phyloP scores from a whole-genome alignment of 2,113 vertebrate species.

The Dunckerocampus dactyliophorus region DNA sequence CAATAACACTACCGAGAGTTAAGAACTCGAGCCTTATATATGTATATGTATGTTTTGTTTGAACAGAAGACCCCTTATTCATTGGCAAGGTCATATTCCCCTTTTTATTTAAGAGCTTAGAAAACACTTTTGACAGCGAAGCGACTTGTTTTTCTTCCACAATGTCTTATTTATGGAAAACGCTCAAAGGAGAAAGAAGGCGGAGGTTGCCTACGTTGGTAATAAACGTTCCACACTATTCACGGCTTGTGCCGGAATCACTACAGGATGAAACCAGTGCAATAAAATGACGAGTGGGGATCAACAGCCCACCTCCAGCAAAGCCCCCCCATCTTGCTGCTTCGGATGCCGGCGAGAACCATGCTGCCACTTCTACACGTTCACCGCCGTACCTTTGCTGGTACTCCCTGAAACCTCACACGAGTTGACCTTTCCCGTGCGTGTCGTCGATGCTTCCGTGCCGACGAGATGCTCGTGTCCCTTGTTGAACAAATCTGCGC shows the following conservation, averaged over 20 bases:
- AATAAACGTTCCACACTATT: conserved; percentile 40
- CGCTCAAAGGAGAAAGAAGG: conserved; percentile 25
- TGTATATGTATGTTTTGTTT: conserved; percentile 67
- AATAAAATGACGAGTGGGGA: conserved; percentile 59
- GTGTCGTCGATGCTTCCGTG: neutral
- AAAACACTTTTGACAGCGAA: conserved; percentile 19
- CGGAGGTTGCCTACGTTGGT: conserved; percentile 2
- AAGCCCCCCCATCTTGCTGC: neutral
- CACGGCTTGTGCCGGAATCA: too few species aligned
- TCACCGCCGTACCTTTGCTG: neutral
- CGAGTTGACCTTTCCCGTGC: neutral
- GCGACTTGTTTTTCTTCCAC: conserved; percentile 40
- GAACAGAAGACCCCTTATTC: conserved; percentile 52
- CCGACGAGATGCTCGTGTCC: neutral
- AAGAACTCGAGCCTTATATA: conserved; percentile 77
- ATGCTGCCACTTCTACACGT: neutral
- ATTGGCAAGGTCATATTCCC: conserved; percentile 42
- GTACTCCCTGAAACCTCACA: neutral
- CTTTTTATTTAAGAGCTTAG: conserved; percentile 48
- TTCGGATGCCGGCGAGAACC: neutral
- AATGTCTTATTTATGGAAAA: conserved; percentile 56
- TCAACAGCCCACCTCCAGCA: conserved; percentile 14
- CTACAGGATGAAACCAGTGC: conserved; percentile 62
- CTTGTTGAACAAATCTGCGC: neutral
- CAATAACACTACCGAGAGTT: conserved; percentile 79